Base-by-base conservation (phyloP, 2,113 vertebrate species). In the Ailurus styani region DNA sequence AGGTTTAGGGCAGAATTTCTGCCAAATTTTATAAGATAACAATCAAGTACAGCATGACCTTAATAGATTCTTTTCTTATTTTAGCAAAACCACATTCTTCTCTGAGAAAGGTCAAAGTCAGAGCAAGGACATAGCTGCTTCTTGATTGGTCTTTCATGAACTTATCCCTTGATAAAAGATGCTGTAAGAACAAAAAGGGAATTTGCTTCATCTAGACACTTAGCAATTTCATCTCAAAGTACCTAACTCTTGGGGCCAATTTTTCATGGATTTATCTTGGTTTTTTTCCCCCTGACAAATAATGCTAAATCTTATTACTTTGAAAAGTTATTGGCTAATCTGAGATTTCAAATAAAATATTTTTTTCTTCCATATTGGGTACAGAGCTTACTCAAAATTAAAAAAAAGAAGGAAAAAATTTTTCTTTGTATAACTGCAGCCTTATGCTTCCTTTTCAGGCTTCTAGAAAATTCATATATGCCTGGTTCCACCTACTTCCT, bases 21-120 rank as follows among this genome's bases (percentile, higher is more conserved):
- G 68, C 66, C 72, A 68, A 40, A 68, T 90, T 88, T 50, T 54
- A 2, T 70, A 79, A 91, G 66, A 55, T 70, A 96, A 23, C 47
- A 82, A 91, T 79, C 27, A 85, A 83, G 60, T 55, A 50, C 54
- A 52, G 40, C 40, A 55, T 47, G 89, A 91, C 37, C 42, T 93
- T 94, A 64, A 93, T 17, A 90, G 72, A 50, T 34, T 66, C 42
- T 93, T 82, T 78, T 84, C 79, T 90, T 81, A 87, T 92, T 96
- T 92, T 87, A 97, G 90, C 75, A 91, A 96, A 96, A 85, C 79
- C 94, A 82, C 90, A 93, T 79, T 95, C 55, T 83, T 31, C 70
- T 95, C 60, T 91, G 68, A 92, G 75, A 94, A 89, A 96, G 87
- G 90, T 93, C 90, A 92, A 68, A 45, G 37, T 87, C 29, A 64